These are phyloP conservation scores for Chironomus riparius DNA, from an alignment of 2,888 invertebrate species.

Conservation along the genomic window DNA sequence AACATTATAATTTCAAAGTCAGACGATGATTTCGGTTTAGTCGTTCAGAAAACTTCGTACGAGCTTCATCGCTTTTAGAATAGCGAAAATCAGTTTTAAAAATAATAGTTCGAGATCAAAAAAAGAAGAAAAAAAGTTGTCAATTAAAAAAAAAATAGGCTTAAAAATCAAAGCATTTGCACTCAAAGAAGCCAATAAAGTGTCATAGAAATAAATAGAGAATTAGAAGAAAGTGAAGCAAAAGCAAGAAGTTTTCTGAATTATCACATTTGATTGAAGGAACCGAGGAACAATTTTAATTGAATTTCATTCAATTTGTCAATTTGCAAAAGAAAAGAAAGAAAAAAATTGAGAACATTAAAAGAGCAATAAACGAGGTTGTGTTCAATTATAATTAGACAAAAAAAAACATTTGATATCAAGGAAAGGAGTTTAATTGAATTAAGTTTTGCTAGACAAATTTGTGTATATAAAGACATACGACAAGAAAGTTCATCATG, in stretches of 20 bases:
- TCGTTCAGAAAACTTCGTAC: constrained; percentile 18
- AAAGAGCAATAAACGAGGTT: not conserved
- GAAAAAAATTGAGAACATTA: not conserved
- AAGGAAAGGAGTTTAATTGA: not conserved
- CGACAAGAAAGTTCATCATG: constrained; percentile 1
- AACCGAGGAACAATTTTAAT: not conserved
- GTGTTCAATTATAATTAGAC: constrained; percentile 1
- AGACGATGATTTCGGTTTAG: constrained; percentile 12
- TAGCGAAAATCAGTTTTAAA: not conserved
- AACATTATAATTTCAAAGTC: constrained; percentile 6
- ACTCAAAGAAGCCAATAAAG: too few relatives aligned
- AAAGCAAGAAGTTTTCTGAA: constrained; percentile 7
- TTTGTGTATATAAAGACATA: not conserved
- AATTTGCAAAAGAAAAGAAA: not conserved
- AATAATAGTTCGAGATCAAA: too few relatives aligned
- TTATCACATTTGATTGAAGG: not conserved
- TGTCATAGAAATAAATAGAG: not conserved
- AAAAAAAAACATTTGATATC: not conserved
- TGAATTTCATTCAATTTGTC: not conserved
- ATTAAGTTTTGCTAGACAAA: not conserved
- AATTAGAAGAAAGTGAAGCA: not conserved
- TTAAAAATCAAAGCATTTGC: too few relatives aligned
- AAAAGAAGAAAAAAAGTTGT: too few relatives aligned
- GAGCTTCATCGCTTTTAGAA: constrained; percentile 7
- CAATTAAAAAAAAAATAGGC: too few relatives aligned